Conservation (phyloP, 2,113 vertebrate genomes). For the Anthoscopus minutus region DNA sequence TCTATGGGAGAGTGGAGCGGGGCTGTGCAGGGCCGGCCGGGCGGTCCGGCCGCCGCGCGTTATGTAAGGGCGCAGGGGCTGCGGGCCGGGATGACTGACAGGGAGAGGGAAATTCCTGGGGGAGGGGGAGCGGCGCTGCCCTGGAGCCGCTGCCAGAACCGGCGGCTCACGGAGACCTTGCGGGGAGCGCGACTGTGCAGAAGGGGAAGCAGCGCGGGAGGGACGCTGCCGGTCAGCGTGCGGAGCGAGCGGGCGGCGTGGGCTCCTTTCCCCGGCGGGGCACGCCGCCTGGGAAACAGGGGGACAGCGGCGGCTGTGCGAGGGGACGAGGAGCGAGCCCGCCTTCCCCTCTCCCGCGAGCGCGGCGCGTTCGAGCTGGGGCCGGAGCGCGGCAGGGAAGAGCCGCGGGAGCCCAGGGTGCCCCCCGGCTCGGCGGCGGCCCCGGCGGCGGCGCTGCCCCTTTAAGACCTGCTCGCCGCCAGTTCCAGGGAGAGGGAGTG, state of each 20-base stretch:
- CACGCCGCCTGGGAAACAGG: not conserved
- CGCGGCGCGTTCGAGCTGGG: not conserved
- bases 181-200: constrained; percentile 20
- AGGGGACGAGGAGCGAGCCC: not conserved
- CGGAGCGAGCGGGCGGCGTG: not conserved
- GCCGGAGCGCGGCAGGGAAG: not conserved
- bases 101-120: constrained; percentile 64
- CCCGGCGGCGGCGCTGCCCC: constrained; percentile 45
- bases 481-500: constrained; percentile 84
- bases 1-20: not conserved
- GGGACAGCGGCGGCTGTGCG: not conserved
- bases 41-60: constrained; percentile 38
- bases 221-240: not conserved
- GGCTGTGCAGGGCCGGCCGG: not conserved
- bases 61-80: constrained; percentile 66
- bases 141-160: constrained; percentile 31
- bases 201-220: not conserved
- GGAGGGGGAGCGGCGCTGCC: constrained; percentile 56
- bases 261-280: not conserved
- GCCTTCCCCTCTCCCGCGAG: not conserved
- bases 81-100: constrained; percentile 56
- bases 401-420: not conserved
- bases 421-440: not conserved
- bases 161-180: constrained; percentile 45
- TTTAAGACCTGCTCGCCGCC: constrained; percentile 75